Base-by-base conservation (phyloP, 2,797 vertebrate species). In the Semotilus atromaculatus region DNA sequence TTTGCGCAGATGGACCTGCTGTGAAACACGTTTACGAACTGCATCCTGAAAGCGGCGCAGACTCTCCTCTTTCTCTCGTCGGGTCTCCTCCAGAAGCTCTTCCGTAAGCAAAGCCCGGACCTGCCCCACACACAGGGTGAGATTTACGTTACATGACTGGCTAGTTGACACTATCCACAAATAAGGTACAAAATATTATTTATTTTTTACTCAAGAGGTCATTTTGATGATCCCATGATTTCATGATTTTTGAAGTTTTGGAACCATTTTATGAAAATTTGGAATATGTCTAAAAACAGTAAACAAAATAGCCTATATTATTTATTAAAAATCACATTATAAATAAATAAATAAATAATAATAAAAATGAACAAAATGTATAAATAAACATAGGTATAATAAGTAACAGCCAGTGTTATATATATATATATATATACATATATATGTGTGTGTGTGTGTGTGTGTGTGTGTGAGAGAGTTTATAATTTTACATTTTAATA, bases 11-110 rank as follows among this genome's bases (percentile, higher is more conserved):
- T 90, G 91, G 72, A 94, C 86, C 74, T 92, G 96, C 48, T 95
- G 94, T 43, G 95, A 97, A 92, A 99, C 95, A n/a, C 98, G 94
- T 36, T 86, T 91, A 88, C 94, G 96, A 60, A 99, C 97, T 88
- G 95, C 92, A 2, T 92, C 93, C 89, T 97, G 97, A 93, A 98
- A 99, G 0, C 81, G 92, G 3, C 89, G 93, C 75, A 99, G 93
- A 58, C 88, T 93, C 84, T 95, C 94, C 48, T 96, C 94, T 71
- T 95, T 96, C 89, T 90, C 83, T 80, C 66, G 91, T 45, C 91
- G 92, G 64, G 89, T 93, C 71, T 96, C 93, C 85, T 91, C 92
- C 87, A 96, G 92, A 51, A 95, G 90, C 93, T 96, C 92, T 88
- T 99, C 97, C 1, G 97, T 94, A 13, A 86, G 79, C 43, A 76